Evolutionary conservation across 2,797 vertebrate genomes (phyloP), one percentile per base, ranked within the genome.

Genomic region (Mycteria americana): DNA sequence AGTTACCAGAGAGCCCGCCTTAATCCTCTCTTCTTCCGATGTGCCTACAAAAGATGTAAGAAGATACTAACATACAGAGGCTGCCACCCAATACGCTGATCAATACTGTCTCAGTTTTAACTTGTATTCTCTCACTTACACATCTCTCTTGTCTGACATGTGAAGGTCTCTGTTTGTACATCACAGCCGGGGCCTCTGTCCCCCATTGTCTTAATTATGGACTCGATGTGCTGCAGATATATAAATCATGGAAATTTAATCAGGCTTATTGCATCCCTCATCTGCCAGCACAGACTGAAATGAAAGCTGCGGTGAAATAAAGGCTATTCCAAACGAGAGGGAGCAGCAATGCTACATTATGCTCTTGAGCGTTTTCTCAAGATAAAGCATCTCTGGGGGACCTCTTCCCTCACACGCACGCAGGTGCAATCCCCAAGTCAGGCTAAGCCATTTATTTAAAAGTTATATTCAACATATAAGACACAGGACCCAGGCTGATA

Each of bases 211-310:
- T 96, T 93, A 96, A 91, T 92, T 95, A 92, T 45, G 53, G 85
- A 78, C 57, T 85, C 60, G 5, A 64, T 75, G 80, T 92, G 60
- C 88, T 87, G 75, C 80, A 92, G 90, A 85, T 91, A 93, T 68
- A 96, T 97, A 97, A 97, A 95, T 97, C 91, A 95, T 83, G 86
- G 93, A 97, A 92, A 94, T 95, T 95, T 96, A 95, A 97, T 95
- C 93, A 96, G 86, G 60, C 90, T 96, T 95, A 95, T 92, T 96
- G 93, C 85, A 94, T 89, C 65, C 64, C 78, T 97, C 87, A 85
- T 78, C 82, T 97, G 91, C 92, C 94, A 96, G 82, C 68, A 91
- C 39, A 80, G 85, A 62, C 73, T 69, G 60, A 91, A 91, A 88
- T 39, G 65, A 89, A 94, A 85, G 41, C 68, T 62, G 19, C 28